phyloP scores from a whole-genome alignment of 2,797 vertebrate species.

The Cryptoblepharus egeriae region DNA sequence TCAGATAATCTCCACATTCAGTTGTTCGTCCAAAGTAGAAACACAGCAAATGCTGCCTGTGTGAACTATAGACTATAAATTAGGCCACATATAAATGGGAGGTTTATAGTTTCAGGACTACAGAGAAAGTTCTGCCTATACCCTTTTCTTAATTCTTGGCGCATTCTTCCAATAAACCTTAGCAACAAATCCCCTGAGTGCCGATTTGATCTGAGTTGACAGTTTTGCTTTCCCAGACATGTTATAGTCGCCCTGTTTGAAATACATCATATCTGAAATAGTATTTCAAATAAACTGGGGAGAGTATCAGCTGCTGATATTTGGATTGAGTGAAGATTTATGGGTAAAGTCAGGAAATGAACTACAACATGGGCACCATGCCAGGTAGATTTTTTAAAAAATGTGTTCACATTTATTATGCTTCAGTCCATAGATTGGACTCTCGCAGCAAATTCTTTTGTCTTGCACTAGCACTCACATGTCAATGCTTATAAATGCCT shows the following conservation, averaged over 20 bases:
- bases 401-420: too few species aligned
- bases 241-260: constrained; percentile 17
- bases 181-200: constrained; percentile 20
- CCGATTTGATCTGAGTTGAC: constrained; percentile 28
- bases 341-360: constrained; percentile 2
- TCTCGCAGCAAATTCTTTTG: too few species aligned
- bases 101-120: constrained; percentile 12
- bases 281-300: constrained; percentile 12
- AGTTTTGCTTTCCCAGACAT: constrained; percentile 28
- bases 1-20: constrained; percentile 14
- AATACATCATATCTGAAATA: constrained; percentile 14
- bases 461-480: too few species aligned
- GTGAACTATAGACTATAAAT: constrained; percentile 16
- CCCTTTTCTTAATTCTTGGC: constrained; percentile 20
- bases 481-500: too few species aligned
- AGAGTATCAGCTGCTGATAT: neutral
- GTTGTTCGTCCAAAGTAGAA: constrained; percentile 14
- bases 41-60: neutral
- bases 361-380: neutral
- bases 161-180: constrained; percentile 33
- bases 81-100: constrained; percentile 5
- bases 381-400: neutral
- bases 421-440: too few species aligned
- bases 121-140: constrained; percentile 15
- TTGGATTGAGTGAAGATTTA: neutral